Evolutionary conservation across 2,113 vertebrate species (phyloP).

Genomic region (Piaya cayana): DNA sequence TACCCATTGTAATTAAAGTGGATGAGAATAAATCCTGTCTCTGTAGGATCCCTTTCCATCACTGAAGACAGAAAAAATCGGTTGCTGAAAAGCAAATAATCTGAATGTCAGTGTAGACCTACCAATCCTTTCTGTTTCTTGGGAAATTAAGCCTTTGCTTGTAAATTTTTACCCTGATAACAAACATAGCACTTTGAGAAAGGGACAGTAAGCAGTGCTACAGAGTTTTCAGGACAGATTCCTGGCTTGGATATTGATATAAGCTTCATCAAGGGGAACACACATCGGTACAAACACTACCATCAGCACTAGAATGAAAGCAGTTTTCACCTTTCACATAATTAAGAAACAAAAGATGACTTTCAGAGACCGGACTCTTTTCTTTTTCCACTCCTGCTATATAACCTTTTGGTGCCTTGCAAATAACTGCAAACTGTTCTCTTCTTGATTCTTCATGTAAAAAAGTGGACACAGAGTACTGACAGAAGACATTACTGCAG

Average conservation of each 20-base stretch:
- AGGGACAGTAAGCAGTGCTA: background rate
- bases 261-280: background rate
- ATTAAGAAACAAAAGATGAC: background rate
- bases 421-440: background rate
- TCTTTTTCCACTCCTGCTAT: background rate
- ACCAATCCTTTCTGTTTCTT: background rate
- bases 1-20: background rate
- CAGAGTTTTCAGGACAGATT: background rate
- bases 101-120: background rate
- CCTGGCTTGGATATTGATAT: background rate
- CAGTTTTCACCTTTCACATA: background rate
- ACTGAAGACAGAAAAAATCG: background rate
- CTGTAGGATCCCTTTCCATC: background rate
- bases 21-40: background rate
- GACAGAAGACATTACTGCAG: background rate
- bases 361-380: background rate
- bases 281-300: background rate
- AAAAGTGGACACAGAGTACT: background rate
- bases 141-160: background rate
- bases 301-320: background rate
- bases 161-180: background rate
- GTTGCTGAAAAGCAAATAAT: background rate
- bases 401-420: background rate
- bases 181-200: background rate
- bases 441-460: background rate